Base-by-base conservation (phyloP, 2,113 vertebrate genomes). In the Xiphophorus maculatus region DNA sequence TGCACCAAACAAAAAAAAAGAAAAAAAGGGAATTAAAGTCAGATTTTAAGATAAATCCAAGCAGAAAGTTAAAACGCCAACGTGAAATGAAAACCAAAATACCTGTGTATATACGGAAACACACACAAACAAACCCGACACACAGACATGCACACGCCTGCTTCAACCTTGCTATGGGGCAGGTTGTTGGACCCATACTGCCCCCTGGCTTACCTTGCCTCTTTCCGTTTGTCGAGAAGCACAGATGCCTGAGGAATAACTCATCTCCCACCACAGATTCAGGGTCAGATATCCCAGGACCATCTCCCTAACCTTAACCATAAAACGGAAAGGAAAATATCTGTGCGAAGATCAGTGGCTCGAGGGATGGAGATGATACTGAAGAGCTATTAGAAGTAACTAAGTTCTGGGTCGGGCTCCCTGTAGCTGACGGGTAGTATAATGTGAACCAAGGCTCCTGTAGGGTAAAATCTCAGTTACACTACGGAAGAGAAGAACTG, bases 301-400 rank as follows among this genome's bases (percentile, higher is more conserved):
- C 85, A 75, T 80, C 87, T 89, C 80, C 91, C 88, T 92, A 91
- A 93, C 91, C 91, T 90, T 89, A 92, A 87, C 90, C 84, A 91
- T 93, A 92, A 92, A 83, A 76, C 79, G 90, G 91, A 92, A 91
- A 91, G 91, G 91, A 84, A 93, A 90, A 89, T 92, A 93, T 93
- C 91, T 93, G 91, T 87, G 90, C 87, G 81, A 76, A 85, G 91
- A 92, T 91, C 93, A 91, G 90, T 87, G 87, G 82, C 88, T 88
- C 76, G 84, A 80, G 88, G 91, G 87, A 79, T 84, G 71, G 63
- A 71, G 86, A 93, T 95, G 92, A 81, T 96, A 96, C 94, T 95
- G 96, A 96, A 95, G 96, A 96, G 93, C 94, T 96, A 95, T 96
- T 91, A 91, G 93, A 93, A 93, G 94, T 95, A 94, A 94, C 88